A percentile compares a stretch with the other conserved stretches of the same genome.
Conservation (phyloP, 2,797 vertebrate species). For the Morus bassanus region DNA sequence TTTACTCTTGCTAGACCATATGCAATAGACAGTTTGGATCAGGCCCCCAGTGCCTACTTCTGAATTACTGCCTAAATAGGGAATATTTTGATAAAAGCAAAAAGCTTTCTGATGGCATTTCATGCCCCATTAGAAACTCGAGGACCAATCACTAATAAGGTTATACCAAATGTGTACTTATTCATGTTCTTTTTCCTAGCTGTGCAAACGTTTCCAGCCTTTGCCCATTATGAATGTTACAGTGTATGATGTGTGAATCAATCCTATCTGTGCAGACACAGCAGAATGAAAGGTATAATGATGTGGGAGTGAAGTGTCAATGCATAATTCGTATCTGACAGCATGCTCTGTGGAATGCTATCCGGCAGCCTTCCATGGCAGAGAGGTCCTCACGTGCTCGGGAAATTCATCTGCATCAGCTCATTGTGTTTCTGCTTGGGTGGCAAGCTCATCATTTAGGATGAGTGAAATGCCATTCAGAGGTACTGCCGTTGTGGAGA, state of each 20-base stretch:
- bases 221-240: slow-evolving; percentile 56
- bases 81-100: slow-evolving; percentile 17
- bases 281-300: slow-evolving; percentile 69
- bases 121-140: neutral
- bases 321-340: slow-evolving; percentile 72
- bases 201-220: slow-evolving; percentile 38
- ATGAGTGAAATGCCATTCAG: slow-evolving; percentile 38
- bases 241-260: slow-evolving; percentile 59
- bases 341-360: slow-evolving; percentile 8
- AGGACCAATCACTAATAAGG: neutral
- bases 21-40: slow-evolving; percentile 19
- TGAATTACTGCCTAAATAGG: neutral
- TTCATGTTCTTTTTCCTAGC: neutral
- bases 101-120: slow-evolving; percentile 7
- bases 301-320: slow-evolving; percentile 59
- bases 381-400: slow-evolving; percentile 31
- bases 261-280: slow-evolving; percentile 64
- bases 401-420: slow-evolving; percentile 61
- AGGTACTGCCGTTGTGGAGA: neutral
- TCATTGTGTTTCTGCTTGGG: slow-evolving; percentile 66
- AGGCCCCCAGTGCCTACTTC: neutral
- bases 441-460: slow-evolving; percentile 50
- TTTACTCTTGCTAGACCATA: slow-evolving; percentile 25
- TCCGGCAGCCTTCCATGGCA: slow-evolving; percentile 20
- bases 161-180: neutral